Conservation (phyloP, 1,140 invertebrate genomes). For the Drosophila gunungcola region DNA sequence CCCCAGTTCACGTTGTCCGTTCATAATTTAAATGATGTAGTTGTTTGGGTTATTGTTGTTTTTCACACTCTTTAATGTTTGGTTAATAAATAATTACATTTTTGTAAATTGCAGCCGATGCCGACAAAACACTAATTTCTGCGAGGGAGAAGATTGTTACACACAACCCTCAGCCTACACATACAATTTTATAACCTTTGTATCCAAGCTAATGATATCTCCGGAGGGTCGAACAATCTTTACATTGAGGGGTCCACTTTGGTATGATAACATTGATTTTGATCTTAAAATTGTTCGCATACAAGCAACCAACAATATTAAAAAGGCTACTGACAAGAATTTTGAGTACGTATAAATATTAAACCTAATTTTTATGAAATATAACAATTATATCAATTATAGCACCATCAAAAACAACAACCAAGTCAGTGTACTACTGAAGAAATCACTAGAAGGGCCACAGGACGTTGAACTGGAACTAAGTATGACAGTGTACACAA, state of each 20-base stretch:
- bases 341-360: conserved; percentile 86
- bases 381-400: conserved; percentile 21
- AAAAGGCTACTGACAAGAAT: conserved; percentile 87
- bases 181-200: conserved; percentile 96
- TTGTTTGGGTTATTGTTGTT: too few species aligned
- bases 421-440: conserved; percentile 90
- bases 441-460: conserved; percentile 91
- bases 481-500: conserved; percentile 92
- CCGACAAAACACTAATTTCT: conserved; percentile 88
- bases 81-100: too few species aligned
- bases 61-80: too few species aligned
- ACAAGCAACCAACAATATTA: conserved; percentile 87
- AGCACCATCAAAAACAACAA: conserved; percentile 86
- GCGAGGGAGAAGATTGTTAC: conserved; percentile 90
- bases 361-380: too few species aligned
- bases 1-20: too few species aligned
- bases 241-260: conserved; percentile 92
- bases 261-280: conserved; percentile 87
- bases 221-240: conserved; percentile 89
- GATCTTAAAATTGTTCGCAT: conserved; percentile 50
- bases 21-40: too few species aligned
- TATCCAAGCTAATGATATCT: conserved; percentile 92
- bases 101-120: conserved; percentile 89
- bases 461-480: conserved; percentile 95
- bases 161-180: conserved; percentile 92